Evolutionary conservation across 1,140 invertebrate genomes (phyloP), one percentile per base, ranked within the genome.

Genomic region (Polyergus mexicanus): DNA sequence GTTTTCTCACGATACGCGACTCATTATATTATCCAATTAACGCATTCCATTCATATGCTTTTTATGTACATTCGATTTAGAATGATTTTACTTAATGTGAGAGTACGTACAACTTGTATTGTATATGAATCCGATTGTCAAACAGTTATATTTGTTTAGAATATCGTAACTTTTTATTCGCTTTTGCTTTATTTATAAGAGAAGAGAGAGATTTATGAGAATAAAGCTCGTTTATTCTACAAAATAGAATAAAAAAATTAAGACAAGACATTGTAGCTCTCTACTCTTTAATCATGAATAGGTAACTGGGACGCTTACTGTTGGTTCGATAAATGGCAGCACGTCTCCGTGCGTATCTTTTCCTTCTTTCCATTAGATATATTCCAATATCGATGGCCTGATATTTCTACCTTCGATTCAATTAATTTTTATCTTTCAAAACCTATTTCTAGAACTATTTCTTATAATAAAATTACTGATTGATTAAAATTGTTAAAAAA

Each of bases 241-340:
- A n/a, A n/a, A n/a, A n/a, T n/a, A 54, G n/a, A 68, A 51, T 4
- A n/a, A 38, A 44, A 44, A 41, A 77, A 25, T 47, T n/a, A n/a
- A 77, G n/a, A 68, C n/a, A 63, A 32, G 22, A 28, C 8, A 4
- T 6, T 35, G 7, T 35, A 78, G 13, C 3, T 66, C 3, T 66
- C 7, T 68, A 19, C 13, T 68, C 13, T 68, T 80, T 54, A 80
- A 80, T 68, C 76, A 80, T 0, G 13, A 10, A n/a, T 10, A 47
- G 19, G 19, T 47, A 66, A 66, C 44, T 38, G 44, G 44, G 13
- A 35, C 63, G 13, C 10, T 41, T 75, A 32, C 11, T 68, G 62
- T 80, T 80, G 62, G 44, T 68, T 68, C 76, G 44, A 80, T 78
- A 80, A 80, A 8, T 54, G 56, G 0, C n/a, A 54, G n/a, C 13